Evolutionary conservation across 2,113 vertebrate species (phyloP).

Genomic region (Etia nguti): DNA sequence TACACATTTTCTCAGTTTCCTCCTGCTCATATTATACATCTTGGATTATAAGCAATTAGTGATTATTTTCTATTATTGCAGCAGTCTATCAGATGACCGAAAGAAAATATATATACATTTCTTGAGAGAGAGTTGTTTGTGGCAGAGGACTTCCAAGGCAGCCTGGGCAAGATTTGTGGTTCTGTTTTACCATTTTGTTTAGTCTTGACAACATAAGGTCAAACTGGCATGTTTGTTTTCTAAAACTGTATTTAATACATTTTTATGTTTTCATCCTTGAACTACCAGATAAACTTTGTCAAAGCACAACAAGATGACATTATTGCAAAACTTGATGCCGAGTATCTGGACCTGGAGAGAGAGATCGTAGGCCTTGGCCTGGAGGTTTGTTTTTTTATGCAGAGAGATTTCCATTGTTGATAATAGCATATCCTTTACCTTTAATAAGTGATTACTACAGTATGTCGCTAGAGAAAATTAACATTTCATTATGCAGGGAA

Average conservation of each 20-base stretch:
- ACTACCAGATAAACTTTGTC: conserved; percentile 75
- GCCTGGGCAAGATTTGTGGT: neutral
- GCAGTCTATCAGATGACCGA: neutral
- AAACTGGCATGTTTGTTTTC: neutral
- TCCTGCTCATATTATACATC: neutral
- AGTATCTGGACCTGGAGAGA: conserved; percentile 72
- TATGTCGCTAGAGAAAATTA: neutral
- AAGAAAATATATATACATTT: neutral
- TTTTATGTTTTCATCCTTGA: neutral
- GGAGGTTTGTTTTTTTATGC: conserved; percentile 67
- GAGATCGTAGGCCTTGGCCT: conserved; percentile 63
- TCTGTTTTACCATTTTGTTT: neutral
- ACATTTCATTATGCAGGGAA: neutral
- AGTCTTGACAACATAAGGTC: neutral
- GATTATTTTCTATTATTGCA: neutral
- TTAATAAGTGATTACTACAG: neutral
- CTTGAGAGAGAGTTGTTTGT: neutral
- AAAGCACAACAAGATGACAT: conserved; percentile 78
- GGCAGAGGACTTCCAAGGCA: neutral
- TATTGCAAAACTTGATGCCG: conserved; percentile 71
- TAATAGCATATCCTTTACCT: neutral
- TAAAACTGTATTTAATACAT: neutral
- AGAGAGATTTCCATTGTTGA: neutral
- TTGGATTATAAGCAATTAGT: neutral
- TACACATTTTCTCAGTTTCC: neutral